Evolutionary conservation across 2,797 vertebrate species (phyloP), one percentile per base, ranked within the genome.

Genomic region (Diglossa cyanea): DNA sequence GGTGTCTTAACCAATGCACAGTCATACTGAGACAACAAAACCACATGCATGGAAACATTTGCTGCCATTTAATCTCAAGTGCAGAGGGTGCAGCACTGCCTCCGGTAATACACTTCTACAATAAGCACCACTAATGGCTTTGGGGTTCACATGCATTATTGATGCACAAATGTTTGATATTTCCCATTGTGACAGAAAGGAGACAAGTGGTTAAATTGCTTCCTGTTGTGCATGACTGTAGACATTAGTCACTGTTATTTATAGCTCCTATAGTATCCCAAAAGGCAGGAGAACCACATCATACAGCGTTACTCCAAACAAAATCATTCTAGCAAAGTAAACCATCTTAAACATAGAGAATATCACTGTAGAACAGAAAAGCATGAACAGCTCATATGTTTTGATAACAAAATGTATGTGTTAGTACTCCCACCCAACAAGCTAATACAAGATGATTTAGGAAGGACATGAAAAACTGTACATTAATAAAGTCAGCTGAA

Each of bases 201-300:
- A 94, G 75, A 86, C 54, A 88, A 92, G 74, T 81, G 51, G 80
- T 88, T 95, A 94, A 95, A 90, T 90, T 88, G 67, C 76, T 81
- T 88, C 70, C 86, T 96, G 66, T 65, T 89, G 87, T 84, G 66
- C 61, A 92, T 7, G 6, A 95, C 7, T 87, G 65, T 71, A 96
- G 91, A 75, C 85, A 95, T 88, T 86, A 93, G 40, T 66, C 87
- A 75, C 51, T 88, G 75, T 75, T 96, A 92, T 89, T 96, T 95
- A 95, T 88, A 95, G 86, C 48, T 63, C 37, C 66, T 89, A 66
- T 51, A 78, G 88, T 62, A 88, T 94, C 92, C 94, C 87, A 88
- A 91, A 92, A 87, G 81, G 63, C 93, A 77, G 61, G 35, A 95
- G 57, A 91, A 91, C 50, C 58, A 91, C 11, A 5, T 90, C 84